Evolutionary conservation across 2,888 invertebrate genomes (phyloP), one percentile per base, ranked within the genome.

Genomic region (Thelaira solivaga): DNA sequence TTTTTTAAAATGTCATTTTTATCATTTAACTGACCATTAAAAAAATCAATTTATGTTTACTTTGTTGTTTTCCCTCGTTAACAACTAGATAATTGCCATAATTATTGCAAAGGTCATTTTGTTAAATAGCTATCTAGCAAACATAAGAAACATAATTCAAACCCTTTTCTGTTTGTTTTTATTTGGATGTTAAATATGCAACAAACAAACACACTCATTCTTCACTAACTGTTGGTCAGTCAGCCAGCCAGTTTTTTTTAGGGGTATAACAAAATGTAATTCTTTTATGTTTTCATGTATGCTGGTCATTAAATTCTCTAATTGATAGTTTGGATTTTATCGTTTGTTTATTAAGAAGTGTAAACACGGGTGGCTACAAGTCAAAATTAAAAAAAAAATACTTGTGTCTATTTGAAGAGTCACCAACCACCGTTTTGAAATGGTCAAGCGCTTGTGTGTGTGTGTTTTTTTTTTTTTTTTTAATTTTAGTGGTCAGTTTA

Each of bases 301-400:
- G 11, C 39, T 29, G 45, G 62, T 55, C 64, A 72, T 64, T 64
- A 64, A 55, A 47, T 47, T 22, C 22, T 39, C n/a, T 64, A 72
- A 72, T 72, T 72, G 55, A 64, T 72, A 64, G 64, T 64, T 55
- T 55, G 29, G 1, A 47, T 64, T 53, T 45, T 51, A 36, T 36
- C 29, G 36, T 55, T 43, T 45, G 67, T 36, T 26, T 18, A 6
- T 10, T 2, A 6, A 47, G 18, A 2, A 39, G n/a, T 67, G 59
- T 47, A 59, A 74, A 74, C 67, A 75, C 53, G 36, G 61, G 74
- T 68, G 74, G 47, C 22, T 45, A 75, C 67, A 67, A 57, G 26
- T 1, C 8, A 61, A 57, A 36, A 8, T n/a, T n/a, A n/a, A n/a
- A n/a, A n/a, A n/a, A 61, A 69, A 4, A 24, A 41, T 41, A 41